Base-by-base conservation (phyloP, 1,140 invertebrate genomes). In the Linepithema humile region DNA sequence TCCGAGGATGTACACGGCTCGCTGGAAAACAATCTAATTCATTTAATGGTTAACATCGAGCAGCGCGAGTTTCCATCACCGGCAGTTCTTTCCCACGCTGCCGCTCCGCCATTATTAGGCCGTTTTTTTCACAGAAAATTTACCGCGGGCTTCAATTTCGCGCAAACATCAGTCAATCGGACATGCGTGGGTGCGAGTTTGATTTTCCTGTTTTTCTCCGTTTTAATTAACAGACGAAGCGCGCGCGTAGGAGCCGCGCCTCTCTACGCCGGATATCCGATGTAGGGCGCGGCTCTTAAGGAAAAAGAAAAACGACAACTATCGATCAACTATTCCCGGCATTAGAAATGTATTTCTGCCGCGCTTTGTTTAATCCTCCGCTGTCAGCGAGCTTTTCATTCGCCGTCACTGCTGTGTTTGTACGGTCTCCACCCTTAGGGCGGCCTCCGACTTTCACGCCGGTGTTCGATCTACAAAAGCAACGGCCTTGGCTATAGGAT, bases 391-490 rank as follows among this genome's bases (percentile, higher is more conserved):
- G 48, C 38, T 55, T 50, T 77, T 26, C 45, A 69, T 67, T 40
- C 75, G 75, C 62, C 62, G 45, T 5, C 20, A 40, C n/a, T n/a
- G 35, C 26, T n/a, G 26, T 78, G 75, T 69, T 69, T 55, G 29
- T 29, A 48, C 35, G 75, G 62, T 62, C 48, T 40, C 43, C 43
- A 20, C 74, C 43, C 43, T 77, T 67, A 77, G 74, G 35, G 35
- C 59, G 60, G 20, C 43, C 75, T 78, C 23, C 23, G 64, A 69
- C 75, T 80, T 80, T 69, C 62, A 32, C 35, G 48, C 75, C 43
- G 35, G 64, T 80, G 35, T 80, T 80, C 75, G 64, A 69, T 70
- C 75, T 80, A 80, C 75, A 80, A 80, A 70, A 80, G 75, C 45
- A 50, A 67, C 74, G 48, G 17, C n/a, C 48, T 29, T 80, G 23